phyloP scores from a whole-genome alignment of 2,797 vertebrate genomes.

The Anolis apletophallus region DNA sequence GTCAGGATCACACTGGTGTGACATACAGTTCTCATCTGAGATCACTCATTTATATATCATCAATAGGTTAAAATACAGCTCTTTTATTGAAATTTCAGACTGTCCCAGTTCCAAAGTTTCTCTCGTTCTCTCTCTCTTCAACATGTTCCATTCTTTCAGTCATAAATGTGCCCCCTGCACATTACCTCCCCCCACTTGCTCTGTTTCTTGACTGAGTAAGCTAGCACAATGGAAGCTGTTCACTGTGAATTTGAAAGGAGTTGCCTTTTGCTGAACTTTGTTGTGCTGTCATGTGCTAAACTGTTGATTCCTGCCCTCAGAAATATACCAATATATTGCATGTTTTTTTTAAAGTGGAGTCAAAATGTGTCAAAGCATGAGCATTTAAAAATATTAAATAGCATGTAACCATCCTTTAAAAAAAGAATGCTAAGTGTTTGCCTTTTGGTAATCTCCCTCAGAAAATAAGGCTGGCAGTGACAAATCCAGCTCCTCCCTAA shows the following conservation, averaged over 20 bases:
- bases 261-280: not conserved
- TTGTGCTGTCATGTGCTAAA: constrained; percentile 8
- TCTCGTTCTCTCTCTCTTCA: not conserved
- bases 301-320: not conserved
- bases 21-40: too few species aligned
- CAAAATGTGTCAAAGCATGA: not conserved
- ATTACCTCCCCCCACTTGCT: not conserved
- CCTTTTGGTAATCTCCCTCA: constrained; percentile 1
- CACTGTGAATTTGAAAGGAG: not conserved
- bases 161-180: not conserved
- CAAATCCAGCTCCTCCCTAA: not conserved
- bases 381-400: not conserved
- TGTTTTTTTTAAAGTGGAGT: not conserved
- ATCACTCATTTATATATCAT: too few species aligned
- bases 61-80: not conserved
- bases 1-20: too few species aligned
- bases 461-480: not conserved
- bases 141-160: not conserved
- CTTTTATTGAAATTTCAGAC: not conserved
- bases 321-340: not conserved
- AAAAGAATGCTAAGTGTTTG: constrained; percentile 10
- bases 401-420: not conserved
- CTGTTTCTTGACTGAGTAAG: not conserved
- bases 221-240: constrained; percentile 1
- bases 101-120: not conserved